Conservation (phyloP, 2,797 vertebrate species). For the Manis javanica region DNA sequence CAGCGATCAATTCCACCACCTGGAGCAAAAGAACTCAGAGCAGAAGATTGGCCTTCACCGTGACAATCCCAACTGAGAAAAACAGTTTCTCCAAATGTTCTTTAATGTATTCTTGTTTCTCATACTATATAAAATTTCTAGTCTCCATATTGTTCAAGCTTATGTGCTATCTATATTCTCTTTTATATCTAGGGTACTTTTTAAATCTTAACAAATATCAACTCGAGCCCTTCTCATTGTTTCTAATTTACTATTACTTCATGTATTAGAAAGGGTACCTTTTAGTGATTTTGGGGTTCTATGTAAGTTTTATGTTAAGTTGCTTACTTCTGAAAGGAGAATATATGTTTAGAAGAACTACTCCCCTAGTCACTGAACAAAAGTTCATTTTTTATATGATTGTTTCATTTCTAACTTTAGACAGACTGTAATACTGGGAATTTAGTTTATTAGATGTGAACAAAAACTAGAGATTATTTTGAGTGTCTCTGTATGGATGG, state of each 20-base stretch:
- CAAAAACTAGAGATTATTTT: background rate
- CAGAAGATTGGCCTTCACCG: background rate
- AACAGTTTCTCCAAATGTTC: background rate
- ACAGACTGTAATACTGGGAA: background rate
- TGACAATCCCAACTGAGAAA: conserved; percentile 20
- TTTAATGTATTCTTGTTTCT: conserved; percentile 20
- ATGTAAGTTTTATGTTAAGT: background rate
- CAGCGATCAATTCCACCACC: conserved; percentile 54
- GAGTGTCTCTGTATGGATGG: fast-evolving
- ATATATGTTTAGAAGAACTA: background rate
- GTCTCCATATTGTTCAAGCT: background rate
- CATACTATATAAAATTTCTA: background rate
- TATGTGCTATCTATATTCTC: background rate
- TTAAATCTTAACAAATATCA: conserved; percentile 20
- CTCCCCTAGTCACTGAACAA: background rate
- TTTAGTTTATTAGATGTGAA: background rate
- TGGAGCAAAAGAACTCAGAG: conserved; percentile 24
- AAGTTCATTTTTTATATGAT: background rate
- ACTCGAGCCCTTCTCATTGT: background rate
- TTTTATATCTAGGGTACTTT: background rate
- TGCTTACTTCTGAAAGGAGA: background rate
- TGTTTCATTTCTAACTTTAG: background rate
- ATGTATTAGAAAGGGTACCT: background rate
- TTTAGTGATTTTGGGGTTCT: background rate
- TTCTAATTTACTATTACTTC: background rate